Conservation (phyloP, 2,888 invertebrate species). For the Labia minor region DNA sequence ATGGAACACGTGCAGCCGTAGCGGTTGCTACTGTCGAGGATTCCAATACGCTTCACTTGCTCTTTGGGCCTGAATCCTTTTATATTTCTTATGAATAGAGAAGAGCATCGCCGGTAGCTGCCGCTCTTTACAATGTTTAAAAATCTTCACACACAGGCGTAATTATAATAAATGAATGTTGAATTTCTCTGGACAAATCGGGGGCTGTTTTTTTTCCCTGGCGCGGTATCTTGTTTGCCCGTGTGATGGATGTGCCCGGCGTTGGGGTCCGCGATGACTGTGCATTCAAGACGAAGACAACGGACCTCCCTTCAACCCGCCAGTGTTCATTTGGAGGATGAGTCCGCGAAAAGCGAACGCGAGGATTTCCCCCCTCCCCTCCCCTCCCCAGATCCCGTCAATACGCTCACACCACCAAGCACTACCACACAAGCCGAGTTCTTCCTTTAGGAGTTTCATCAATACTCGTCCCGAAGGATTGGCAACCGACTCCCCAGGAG, state of each 20-base stretch:
- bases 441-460: not conserved
- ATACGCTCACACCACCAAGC: too few relatives aligned
- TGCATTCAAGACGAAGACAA: not conserved
- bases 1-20: too few relatives aligned
- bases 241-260: constrained; percentile 1
- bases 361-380: not conserved
- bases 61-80: too few relatives aligned
- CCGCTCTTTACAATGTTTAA: constrained; percentile 26
- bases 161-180: constrained; percentile 14
- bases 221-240: not conserved
- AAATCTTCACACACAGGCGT: constrained; percentile 21
- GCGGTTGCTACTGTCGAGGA: too few relatives aligned
- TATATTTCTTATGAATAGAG: too few relatives aligned
- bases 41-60: too few relatives aligned
- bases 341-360: not conserved
- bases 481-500: not conserved
- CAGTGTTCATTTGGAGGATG: not conserved
- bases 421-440: not conserved
- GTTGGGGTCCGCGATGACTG: constrained; percentile 1
- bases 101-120: constrained; percentile 21
- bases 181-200: not conserved
- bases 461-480: constrained; percentile 13
- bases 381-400: not conserved
- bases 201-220: not conserved
- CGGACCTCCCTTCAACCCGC: not conserved